Evolutionary conservation across 1,140 invertebrate genomes (phyloP).

Genomic region (Hydropsyche tenuis): DNA sequence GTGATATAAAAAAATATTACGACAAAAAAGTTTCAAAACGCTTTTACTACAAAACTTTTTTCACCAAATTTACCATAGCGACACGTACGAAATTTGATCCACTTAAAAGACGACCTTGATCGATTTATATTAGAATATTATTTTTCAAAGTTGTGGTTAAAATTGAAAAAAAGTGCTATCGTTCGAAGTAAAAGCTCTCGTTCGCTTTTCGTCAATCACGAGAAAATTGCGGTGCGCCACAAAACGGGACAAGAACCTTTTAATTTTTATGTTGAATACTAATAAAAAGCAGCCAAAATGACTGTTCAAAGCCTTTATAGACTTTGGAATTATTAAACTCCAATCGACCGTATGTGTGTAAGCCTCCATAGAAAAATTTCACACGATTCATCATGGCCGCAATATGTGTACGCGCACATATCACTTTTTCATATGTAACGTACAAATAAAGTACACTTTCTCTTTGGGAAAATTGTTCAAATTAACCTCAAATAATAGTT

Average conservation of each 20-base stretch:
- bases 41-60: no score
- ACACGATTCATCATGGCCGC: neutral
- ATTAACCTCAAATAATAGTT: neutral
- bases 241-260: neutral
- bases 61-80: no score
- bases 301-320: no score
- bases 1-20: no score
- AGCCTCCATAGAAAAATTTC: neutral
- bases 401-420: slow-evolving; percentile 3
- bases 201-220: neutral
- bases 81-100: no score
- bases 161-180: neutral
- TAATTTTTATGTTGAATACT: no score
- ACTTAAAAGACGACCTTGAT: neutral
- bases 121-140: no score
- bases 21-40: no score
- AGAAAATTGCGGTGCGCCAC: slow-evolving; percentile 10
- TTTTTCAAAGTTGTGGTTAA: no score
- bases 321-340: neutral
- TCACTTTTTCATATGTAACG: neutral
- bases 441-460: slow-evolving; percentile 4
- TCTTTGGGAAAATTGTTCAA: neutral
- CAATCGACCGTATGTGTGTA: neutral
- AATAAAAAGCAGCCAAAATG: no score
- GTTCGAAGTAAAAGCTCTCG: slow-evolving; percentile 5